Base-by-base conservation (phyloP, 2,888 invertebrate genomes). In the Nemoura dubitans region DNA sequence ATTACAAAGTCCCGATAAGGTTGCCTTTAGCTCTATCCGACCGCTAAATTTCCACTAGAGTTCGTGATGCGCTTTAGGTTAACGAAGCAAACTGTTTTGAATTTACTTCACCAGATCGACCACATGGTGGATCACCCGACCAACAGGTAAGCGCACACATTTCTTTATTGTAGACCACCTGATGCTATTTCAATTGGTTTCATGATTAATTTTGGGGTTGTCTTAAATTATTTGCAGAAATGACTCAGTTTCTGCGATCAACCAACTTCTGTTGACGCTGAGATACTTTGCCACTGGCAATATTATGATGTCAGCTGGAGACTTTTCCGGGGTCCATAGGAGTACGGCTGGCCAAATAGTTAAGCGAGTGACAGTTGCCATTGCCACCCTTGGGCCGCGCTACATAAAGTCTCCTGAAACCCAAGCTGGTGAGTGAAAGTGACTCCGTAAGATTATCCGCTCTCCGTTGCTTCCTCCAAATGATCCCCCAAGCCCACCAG, bases 351-450 rank as follows among this genome's bases (percentile, higher is more conserved):
- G 29, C 6, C n/a, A 10, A 82, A 85, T 85, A 26, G 77, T 85
- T 0, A n/a, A 26, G 16, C 76, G 36, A 26, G 77, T 85, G 6
- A 27, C 77, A 6, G 27, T 26, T n/a, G 85, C 85, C 27, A 85
- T 85, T 59, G 85, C 86, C 26, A n/a, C 36, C 82, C 59, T 86
- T 36, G 27, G 81, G 25, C 80, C 80, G 27, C 82, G 26, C 21
- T 82, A 43, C 29, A 86, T 80, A 29, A 78, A 26, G 25, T 30
- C 86, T 25, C 87, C 87, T 5, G n/a, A 78, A 6, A 87, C 36
- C 21, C 29, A 27, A 30, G 86, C 59, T 21, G 87, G 36, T 36
- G 36, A 36, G 36, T 36, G 10, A 36, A 36, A 36, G 36, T 36
- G 36, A 10, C 36, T 36, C 10, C 5, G 36, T 36, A 36, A 36